Percentiles rank a stretch among this genome's conserved stretches.
Evolutionary conservation across 2,888 invertebrate genomes (phyloP).

Genomic region (Pemphredon lugubris): DNA sequence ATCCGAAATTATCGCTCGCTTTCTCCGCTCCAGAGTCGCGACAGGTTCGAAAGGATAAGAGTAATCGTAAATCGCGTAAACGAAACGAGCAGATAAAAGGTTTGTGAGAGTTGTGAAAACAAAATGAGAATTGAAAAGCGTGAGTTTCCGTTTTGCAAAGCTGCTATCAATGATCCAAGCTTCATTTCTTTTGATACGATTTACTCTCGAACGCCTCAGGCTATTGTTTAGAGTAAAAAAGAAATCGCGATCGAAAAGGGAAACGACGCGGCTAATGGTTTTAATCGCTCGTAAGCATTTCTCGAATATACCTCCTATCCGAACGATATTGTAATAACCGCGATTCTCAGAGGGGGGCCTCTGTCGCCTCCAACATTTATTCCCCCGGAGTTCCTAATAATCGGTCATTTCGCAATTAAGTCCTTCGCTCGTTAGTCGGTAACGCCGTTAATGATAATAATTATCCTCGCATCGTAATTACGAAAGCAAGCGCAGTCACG

Average conservation of each 20-base stretch:
- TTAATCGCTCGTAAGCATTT: conserved; percentile 2
- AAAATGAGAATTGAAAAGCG: too few relatives aligned
- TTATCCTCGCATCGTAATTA: conserved; percentile 14
- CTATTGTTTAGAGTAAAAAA: conserved; percentile 32
- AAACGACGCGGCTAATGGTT: not conserved
- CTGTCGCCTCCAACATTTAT: conserved; percentile 44
- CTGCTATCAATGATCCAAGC: conserved; percentile 44
- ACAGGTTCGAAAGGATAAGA: conserved; percentile 36
- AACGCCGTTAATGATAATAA: conserved; percentile 18
- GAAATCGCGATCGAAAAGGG: not conserved
- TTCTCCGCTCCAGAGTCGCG: conserved; percentile 18
- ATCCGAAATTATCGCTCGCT: conserved; percentile 20
- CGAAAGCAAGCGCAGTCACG: conserved; percentile 9
- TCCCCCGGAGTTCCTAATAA: conserved; percentile 50
- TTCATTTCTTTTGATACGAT: conserved; percentile 21
- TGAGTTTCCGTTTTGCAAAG: too few relatives aligned
- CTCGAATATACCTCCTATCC: conserved; percentile 60
- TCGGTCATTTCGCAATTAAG: conserved; percentile 47
- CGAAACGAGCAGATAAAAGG: not conserved
- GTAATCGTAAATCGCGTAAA: conserved; percentile 28
- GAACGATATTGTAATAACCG: conserved; percentile 35
- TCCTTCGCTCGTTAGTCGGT: conserved; percentile 43
- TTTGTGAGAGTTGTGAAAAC: too few relatives aligned
- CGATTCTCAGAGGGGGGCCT: conserved; percentile 28
- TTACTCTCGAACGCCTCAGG: conserved; percentile 33